Evolutionary conservation across 2,113 vertebrate species (phyloP).

Genomic region (Formicarius rufipectus): DNA sequence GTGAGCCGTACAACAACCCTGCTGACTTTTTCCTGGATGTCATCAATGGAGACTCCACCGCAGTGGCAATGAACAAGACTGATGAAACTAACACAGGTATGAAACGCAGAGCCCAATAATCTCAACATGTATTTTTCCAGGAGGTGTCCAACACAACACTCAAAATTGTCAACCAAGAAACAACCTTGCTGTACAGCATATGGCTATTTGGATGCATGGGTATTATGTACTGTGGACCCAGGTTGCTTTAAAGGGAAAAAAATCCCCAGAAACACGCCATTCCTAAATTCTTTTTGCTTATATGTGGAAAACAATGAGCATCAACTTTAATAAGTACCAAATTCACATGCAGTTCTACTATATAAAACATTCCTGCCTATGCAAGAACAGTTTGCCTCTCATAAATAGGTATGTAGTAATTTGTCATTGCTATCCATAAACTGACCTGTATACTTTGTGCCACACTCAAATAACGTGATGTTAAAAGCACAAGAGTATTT

Average conservation of each 20-base stretch:
- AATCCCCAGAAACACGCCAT: fast-evolving
- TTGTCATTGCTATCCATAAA: not conserved
- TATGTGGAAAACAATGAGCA: not conserved
- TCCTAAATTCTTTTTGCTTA: not conserved
- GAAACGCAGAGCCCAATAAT: not conserved
- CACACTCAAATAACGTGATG: not conserved
- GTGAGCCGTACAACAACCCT: constrained; percentile 92
- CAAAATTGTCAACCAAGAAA: not conserved
- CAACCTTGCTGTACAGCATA: fast-evolving
- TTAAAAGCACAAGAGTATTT: not conserved
- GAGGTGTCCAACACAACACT: not conserved
- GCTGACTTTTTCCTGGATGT: constrained; percentile 95
- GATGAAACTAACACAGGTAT: constrained; percentile 69
- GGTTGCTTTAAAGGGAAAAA: not conserved
- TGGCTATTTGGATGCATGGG: not conserved
- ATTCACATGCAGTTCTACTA: not conserved
- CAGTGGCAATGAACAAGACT: constrained; percentile 42
- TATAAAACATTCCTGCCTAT: not conserved
- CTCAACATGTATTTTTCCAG: not conserved
- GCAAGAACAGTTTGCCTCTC: not conserved
- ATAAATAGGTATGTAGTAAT: not conserved
- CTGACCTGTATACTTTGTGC: not conserved
- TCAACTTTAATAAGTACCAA: not conserved
- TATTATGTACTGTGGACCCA: not conserved
- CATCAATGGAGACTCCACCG: constrained; percentile 89